Conservation (phyloP, 2,888 invertebrate genomes). For the Euplagia quadripunctaria region DNA sequence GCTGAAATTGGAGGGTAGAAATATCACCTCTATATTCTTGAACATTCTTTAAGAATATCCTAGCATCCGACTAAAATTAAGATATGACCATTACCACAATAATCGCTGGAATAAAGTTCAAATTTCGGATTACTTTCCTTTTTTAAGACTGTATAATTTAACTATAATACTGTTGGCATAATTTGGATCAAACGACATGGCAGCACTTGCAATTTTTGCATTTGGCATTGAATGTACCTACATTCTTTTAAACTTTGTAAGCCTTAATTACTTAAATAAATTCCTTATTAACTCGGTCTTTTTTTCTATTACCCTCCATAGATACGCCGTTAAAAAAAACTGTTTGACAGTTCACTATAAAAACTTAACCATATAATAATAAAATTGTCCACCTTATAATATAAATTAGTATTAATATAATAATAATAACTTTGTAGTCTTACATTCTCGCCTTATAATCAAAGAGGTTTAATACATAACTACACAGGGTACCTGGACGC, state of each 20-base stretch:
- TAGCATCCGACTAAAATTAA: neutral
- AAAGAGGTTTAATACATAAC: neutral
- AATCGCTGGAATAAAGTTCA: neutral
- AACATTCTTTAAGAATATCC: neutral
- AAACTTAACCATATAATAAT: neutral
- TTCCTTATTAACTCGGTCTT: neutral
- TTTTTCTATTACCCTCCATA: neutral
- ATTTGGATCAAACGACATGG: neutral
- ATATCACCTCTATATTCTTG: neutral
- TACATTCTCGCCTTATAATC: neutral
- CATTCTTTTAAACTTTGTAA: too few species aligned
- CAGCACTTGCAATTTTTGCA: too few species aligned
- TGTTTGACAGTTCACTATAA: neutral
- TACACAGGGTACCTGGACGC: neutral
- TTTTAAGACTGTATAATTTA: neutral
- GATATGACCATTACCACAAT: neutral
- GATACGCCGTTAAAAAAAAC: neutral
- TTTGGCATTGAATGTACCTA: too few species aligned
- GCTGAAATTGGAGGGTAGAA: neutral
- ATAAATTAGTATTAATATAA: neutral
- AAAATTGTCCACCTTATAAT: neutral
- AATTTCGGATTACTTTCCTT: neutral
- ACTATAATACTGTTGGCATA: neutral
- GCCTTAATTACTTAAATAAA: neutral
- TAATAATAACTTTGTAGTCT: neutral